Base-by-base conservation (phyloP, 2,113 vertebrate species). In the Amblyornis subalaris region DNA sequence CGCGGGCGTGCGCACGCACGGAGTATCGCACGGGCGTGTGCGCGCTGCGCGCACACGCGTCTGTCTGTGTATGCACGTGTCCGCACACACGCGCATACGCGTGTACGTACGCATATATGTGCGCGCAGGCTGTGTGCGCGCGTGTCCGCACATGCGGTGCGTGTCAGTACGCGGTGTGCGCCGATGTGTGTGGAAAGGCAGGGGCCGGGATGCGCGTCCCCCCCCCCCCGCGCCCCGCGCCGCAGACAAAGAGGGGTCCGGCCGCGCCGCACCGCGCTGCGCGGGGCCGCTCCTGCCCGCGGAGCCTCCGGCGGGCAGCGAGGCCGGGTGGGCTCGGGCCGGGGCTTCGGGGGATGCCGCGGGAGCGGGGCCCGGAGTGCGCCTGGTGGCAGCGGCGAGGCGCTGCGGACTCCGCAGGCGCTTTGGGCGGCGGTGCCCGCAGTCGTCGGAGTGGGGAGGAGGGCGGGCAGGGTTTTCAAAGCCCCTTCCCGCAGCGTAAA, bases 71-170 rank as follows among this genome's bases (percentile, higher is more conserved):
- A 4, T 6, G 36, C 40, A 5, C 57, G 18, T n/a, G 11, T 53
- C 38, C 36, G 76, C 17, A 1, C 33, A 7, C 44, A 10, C 2
- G 48, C 42, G 2, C n/a, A n/a, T n/a, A n/a, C n/a, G n/a, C n/a
- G n/a, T 4, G 45, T 24, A 9, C 35, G 7, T 10, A 2, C 35
- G 35, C 54, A 0, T 2, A 3, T 31, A 3, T 14, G 44, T n/a
- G 6, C 24, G 50, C 15, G 23, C 48, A 1, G 13, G 36, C 50
- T 17, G 48, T 6, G 54, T 7, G 5, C 15, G 31, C 47, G 4
- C 2, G 10, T 72, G 61, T 18, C 51, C 69, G 62, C 25, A 14
- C 36, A 6, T 1, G 71, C 28, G 10, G 45, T 15, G 33, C 12
- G 29, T 7, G 35, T 28, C 17, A 65, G 58, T 29, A 2, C 24